Conservation (phyloP, 1,140 invertebrate species). For the Pachyrhynchus sulphureomaculatus region DNA sequence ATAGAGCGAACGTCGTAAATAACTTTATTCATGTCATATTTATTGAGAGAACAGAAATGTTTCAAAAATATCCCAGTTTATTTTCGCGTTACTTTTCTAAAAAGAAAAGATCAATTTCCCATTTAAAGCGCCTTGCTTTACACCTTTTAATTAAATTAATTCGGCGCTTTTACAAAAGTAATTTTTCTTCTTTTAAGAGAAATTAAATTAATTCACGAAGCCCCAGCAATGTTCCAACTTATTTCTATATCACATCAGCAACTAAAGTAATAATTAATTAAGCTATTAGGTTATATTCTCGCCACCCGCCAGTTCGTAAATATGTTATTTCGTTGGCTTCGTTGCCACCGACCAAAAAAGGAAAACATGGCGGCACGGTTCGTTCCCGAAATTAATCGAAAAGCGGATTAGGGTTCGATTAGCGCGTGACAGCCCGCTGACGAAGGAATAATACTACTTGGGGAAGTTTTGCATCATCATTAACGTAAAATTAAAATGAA, state of each 20-base stretch:
- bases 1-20: too few relatives aligned
- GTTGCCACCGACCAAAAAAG: conserved; percentile 18
- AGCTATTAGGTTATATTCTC: conserved; percentile 14
- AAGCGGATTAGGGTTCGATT: conserved; percentile 27
- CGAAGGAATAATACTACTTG: conserved; percentile 16
- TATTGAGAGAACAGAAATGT: too few relatives aligned
- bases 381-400: conserved; percentile 26
- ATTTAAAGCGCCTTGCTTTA: too few relatives aligned
- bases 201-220: conserved; percentile 10
- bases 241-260: conserved; percentile 10
- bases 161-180: background rate
- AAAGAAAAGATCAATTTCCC: too few relatives aligned
- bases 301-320: conserved; percentile 10
- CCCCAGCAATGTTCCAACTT: conserved; percentile 10
- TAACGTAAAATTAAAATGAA: conserved; percentile 14
- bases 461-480: conserved; percentile 15
- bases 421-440: conserved; percentile 24
- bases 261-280: conserved; percentile 19
- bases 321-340: conserved; percentile 20
- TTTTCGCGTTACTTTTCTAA: too few relatives aligned
- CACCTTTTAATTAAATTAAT: background rate
- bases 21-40: too few relatives aligned
- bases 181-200: background rate
- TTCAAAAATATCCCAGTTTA: too few relatives aligned
- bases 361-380: conserved; percentile 24